Conservation (phyloP, 2,113 vertebrate genomes). For the Bujurquina vittata region DNA sequence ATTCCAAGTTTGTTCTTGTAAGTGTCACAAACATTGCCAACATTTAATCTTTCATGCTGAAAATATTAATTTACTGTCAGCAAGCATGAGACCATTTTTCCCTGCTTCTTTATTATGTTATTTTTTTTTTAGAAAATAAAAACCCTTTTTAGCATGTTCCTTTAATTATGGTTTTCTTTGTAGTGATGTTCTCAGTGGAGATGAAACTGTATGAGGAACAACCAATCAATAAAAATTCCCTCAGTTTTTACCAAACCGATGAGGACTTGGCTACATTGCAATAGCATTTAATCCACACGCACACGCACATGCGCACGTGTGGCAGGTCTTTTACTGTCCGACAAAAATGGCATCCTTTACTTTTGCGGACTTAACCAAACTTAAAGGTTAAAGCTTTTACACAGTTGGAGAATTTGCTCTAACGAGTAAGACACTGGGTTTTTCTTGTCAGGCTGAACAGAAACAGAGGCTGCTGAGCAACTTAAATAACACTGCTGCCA, state of each 20-base stretch:
- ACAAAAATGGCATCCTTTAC: not conserved
- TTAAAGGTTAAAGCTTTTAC: slow-evolving; percentile 1
- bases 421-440: not conserved
- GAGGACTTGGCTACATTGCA: not conserved
- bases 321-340: not conserved
- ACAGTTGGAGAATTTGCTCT: not conserved
- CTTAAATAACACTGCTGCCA: not conserved
- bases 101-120: slow-evolving; percentile 19
- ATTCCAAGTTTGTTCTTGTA: slow-evolving; percentile 47
- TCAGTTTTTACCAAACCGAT: slow-evolving; percentile 18
- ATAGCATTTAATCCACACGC: not conserved
- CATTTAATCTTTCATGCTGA: slow-evolving; percentile 47
- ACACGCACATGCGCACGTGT: not conserved
- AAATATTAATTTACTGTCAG: slow-evolving; percentile 64
- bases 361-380: not conserved
- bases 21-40: slow-evolving; percentile 40
- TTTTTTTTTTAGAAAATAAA: slow-evolving; percentile 11
- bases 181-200: slow-evolving; percentile 12
- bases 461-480: slow-evolving; percentile 15
- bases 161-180: slow-evolving; percentile 55
- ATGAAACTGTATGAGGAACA: not conserved
- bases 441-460: not conserved
- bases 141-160: slow-evolving; percentile 3
- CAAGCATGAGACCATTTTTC: not conserved
- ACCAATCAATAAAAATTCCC: slow-evolving; percentile 9